Evolutionary conservation across 2,888 invertebrate species (phyloP), one percentile per base, ranked within the genome.

Genomic region (Hemaris fuciformis): DNA sequence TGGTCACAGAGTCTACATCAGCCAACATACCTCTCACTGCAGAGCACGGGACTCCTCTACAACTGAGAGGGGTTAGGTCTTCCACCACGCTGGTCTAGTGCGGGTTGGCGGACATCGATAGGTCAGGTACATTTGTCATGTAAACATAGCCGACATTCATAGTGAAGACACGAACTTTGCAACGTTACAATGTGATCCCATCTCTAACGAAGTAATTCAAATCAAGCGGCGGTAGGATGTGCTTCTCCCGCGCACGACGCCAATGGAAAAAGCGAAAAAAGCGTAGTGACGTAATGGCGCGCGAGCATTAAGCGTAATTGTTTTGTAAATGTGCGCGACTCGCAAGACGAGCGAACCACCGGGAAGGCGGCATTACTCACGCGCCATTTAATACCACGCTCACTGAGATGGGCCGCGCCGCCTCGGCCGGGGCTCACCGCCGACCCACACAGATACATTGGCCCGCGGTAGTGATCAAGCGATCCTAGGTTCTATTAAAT

Each of bases 301-400:
- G 42, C 25, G 42, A 42, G 34, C 71, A 70, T 72, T 72, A 66
- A 66, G 67, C 69, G 73, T 73, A 74, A 76, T 75, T 75, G 76
- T 75, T 76, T 74, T 66, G 71, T 71, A 67, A 74, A 70, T 68
- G 73, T 42, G 45, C 58, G 42, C 45, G 34, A 38, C 53, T 53
- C 48, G 25, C 27, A 31, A n/a, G 53, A 27, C 31, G 53, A 18
- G 31, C 53, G 53, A 22, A 6, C 45, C 22, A 43, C 59, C 43
- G 60, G 46, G 46, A 59, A 61, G 60, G 25, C 57, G 60, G 63
- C 65, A 63, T 65, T 65, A 63, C 59, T 62, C 42, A 23, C 48
- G 57, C 59, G 15, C 56, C 65, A 63, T 65, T 65, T 61, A 57
- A 62, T 60, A 65, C 53, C 61, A 48, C 31, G 13, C 46, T 60